Percentiles rank a stretch among this genome's conserved stretches.
Conservation (phyloP, 2,113 vertebrate genomes). For the Silurus asotus region DNA sequence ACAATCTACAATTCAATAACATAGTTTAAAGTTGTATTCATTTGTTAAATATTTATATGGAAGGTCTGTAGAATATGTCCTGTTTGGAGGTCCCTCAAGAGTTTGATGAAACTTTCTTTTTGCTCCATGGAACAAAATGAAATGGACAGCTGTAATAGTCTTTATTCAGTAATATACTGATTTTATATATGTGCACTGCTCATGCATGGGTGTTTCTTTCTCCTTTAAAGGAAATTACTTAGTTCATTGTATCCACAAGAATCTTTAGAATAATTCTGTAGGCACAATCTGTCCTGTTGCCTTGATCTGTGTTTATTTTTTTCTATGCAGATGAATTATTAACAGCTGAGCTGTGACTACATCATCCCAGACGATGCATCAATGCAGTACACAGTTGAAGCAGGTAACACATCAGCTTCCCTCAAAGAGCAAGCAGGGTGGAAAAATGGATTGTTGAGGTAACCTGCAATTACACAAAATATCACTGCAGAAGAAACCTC, state of each 20-base stretch:
- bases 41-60: constrained; percentile 7
- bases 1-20: neutral
- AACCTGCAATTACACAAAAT: constrained; percentile 24
- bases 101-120: constrained; percentile 10
- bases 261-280: constrained; percentile 21
- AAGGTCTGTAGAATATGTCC: constrained; percentile 4
- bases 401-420: constrained; percentile 33
- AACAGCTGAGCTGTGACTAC: constrained; percentile 35
- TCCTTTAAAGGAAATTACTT: neutral
- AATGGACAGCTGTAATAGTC: neutral
- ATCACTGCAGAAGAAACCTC: neutral
- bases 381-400: constrained; percentile 14
- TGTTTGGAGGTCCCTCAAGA: constrained; percentile 1
- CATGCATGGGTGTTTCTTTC: constrained; percentile 6
- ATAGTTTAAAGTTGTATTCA: constrained; percentile 1
- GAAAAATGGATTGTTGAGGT: constrained; percentile 32
- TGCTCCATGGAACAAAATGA: constrained; percentile 8
- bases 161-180: constrained; percentile 7
- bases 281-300: constrained; percentile 5
- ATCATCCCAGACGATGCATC: constrained; percentile 29
- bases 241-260: neutral
- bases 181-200: constrained; percentile 25
- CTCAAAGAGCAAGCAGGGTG: constrained; percentile 43
- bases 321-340: constrained; percentile 35
- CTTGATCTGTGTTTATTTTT: constrained; percentile 28